These are phyloP conservation scores for Clupea harengus DNA, from an alignment of 2,113 vertebrate genomes.

Conservation along the genomic window DNA sequence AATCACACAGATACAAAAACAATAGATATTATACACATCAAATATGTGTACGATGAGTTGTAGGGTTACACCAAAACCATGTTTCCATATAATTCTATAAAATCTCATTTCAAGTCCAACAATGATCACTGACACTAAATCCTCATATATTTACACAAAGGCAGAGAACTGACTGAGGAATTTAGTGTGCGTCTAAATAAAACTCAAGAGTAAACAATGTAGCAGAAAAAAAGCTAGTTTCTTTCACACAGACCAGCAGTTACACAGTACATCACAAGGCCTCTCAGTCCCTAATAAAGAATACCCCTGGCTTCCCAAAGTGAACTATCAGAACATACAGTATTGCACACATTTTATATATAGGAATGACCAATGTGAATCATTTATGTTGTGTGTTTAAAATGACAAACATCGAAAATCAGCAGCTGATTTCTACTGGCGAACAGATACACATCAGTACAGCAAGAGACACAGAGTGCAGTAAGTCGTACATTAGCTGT, in stretches of 20 bases:
- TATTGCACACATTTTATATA: neutral
- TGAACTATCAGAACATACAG: neutral
- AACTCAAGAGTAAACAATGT: neutral
- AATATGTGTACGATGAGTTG: neutral
- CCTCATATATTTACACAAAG: neutral
- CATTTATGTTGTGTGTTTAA: neutral
- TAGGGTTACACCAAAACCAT: slow-evolving; percentile 4
- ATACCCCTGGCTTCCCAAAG: neutral
- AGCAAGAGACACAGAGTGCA: neutral
- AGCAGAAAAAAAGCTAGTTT: neutral
- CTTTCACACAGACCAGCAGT: neutral
- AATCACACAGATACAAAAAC: neutral
- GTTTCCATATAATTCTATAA: neutral
- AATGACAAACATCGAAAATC: neutral
- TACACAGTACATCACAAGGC: neutral
- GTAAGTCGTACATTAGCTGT: neutral
- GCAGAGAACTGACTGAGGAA: slow-evolving; percentile 3
- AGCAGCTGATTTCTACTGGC: neutral
- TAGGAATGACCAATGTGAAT: neutral
- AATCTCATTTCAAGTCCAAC: neutral
- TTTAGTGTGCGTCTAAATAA: neutral
- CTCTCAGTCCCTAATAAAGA: neutral
- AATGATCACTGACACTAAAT: neutral
- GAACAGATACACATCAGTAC: neutral
- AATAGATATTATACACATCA: neutral